Base-by-base conservation (phyloP, 2,888 invertebrate genomes). In the Holacanthella duospinosa region DNA sequence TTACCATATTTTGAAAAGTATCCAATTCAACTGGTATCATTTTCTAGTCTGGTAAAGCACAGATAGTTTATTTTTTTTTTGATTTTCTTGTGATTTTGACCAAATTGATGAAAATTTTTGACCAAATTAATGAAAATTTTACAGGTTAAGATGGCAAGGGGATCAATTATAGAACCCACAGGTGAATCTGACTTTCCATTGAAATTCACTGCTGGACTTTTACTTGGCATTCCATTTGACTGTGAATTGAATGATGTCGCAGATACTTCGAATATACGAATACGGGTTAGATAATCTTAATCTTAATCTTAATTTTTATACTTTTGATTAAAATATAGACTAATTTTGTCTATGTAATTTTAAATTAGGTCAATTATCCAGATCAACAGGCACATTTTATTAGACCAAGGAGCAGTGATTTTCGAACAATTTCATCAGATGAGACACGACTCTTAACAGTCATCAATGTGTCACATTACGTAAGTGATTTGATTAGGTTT, bases 181-280 rank as follows among this genome's bases (percentile, higher is more conserved):
- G 87, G 86, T 43, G 86, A 89, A 75, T 86, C 87, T 19, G 90
- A 90, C 72, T 84, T 83, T 59, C 86, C 90, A 1, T 80, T 93
- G 63, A 93, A 93, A 75, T 93, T 95, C 75, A 92, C 93, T 43
- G 93, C 95, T 0, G 95, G 95, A 0, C 82, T 96, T 2, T 85
- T 94, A 59, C 84, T 93, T 65, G 89, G 89, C 43, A 85, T 95
- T 44, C 87, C 88, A 19, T 81, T 95, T 63, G 89, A 93, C 74
- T 93, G 92, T 0, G 90, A 91, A 76, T 82, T 96, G 67, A 81
- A 84, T 69, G 87, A 92, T 77, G 81, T 94, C 62, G 82, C 85
- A 43, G 84, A 87, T 74, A 84, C 88, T 1, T 80, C 80, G 58
- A 83, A 86, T 65, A 80, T 95, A 73, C 82, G 93, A 66, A 84